These are phyloP conservation scores for Columba guinea DNA, from an alignment of 2,797 vertebrate genomes.

Conservation along the genomic window DNA sequence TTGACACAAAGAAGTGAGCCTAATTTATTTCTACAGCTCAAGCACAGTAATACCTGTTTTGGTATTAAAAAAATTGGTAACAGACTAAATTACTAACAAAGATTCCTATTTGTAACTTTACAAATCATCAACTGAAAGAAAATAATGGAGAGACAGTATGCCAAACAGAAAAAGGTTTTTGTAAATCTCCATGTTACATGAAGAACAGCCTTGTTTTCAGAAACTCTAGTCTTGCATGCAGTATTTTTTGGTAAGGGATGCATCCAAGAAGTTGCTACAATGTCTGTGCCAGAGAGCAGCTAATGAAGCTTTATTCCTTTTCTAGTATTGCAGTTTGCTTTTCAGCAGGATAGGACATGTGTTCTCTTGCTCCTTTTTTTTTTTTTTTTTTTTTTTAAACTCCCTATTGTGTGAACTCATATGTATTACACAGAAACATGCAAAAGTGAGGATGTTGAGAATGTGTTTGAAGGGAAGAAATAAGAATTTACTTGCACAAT, in stretches of 20 bases:
- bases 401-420: neutral
- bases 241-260: neutral
- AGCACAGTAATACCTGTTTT: neutral
- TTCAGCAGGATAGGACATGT: neutral
- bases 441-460: neutral
- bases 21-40: neutral
- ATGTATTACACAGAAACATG: neutral
- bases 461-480: neutral
- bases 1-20: neutral
- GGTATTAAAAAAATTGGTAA: neutral
- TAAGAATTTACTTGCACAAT: neutral
- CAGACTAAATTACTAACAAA: neutral
- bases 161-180: neutral
- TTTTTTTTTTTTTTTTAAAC: neutral
- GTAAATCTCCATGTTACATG: neutral
- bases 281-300: neutral
- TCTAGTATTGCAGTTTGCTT: neutral
- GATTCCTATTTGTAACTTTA: neutral
- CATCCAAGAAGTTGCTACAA: neutral
- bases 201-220: neutral
- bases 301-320: neutral
- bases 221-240: neutral
- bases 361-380: neutral
- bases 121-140: neutral
- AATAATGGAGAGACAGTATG: neutral